Evolutionary conservation across 2,113 vertebrate genomes (phyloP), one percentile per base, ranked within the genome.

Genomic region (Brachypteracias leptosomus): DNA sequence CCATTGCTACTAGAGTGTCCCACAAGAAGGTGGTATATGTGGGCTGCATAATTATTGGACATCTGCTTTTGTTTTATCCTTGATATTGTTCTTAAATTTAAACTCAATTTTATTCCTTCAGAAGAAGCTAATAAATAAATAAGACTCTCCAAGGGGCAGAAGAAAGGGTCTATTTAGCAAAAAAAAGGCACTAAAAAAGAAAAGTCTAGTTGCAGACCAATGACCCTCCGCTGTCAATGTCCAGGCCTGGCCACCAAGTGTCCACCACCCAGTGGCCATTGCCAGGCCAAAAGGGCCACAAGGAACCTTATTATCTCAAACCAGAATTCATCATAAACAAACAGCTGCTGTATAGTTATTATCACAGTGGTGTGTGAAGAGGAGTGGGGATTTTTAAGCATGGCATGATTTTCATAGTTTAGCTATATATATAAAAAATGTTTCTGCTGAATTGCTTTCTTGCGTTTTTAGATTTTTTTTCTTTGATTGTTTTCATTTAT

Each of bases 261-360:
- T 42, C 29, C 6, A 5, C 7, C 15, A 35, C 10, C 15, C 5
- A 3, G 19, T 2, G 2, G 22, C 42, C 22, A 1, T 14, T 42
- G 7, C 17, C 28, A 3, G 36, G 13, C 3, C 36, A 2, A 11
- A 59, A 59, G 7, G 8, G 59, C 35, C 35, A 5, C 16, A 22
- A 1, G 12, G 17, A 2, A 2, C 22, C 21, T 10, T 71, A 29
- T 31, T 81, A 38, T 18, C 42, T 38, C 35, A 84, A 66, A 57
- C 59, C 70, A 47, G 40, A 88, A 82, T 61, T 35, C 85, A 35
- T 66, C 3, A 2, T 38, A 46, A 93, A 61, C 9, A 42, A 86
- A 78, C 66, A 77, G 35, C 13, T 77, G 81, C 35, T 70, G 21
- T 3, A 9, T 25, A 35, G 52, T 54, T 59, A 24, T 59, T 77